Base-by-base conservation (phyloP, 23 tunicate genomes). In the Oikopleura albicans region DNA sequence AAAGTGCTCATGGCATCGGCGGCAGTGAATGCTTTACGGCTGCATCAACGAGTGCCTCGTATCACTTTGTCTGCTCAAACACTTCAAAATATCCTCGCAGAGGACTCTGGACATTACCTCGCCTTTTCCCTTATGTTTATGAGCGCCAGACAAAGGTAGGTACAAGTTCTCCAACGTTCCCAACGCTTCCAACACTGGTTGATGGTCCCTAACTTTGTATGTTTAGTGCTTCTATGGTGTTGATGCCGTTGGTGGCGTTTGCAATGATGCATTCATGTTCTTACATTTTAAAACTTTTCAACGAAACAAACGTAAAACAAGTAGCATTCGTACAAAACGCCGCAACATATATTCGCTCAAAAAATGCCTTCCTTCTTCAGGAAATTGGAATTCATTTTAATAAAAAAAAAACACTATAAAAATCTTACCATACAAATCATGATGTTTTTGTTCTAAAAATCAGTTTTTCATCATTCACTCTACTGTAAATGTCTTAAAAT, bases 41-140 rank as follows among this genome's bases (percentile, higher is more conserved):
- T 71, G 4, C 79, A 71, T 31, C 79, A 71, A 29, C 79, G 79
- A 71, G 37, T 71, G 4, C 36, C 36, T 37, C 36, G 4, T 27
- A 12, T 71, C 4, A 27, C 33, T 16, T 71, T 29, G 4, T 22
- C 4, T 37, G 79, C 79, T 12, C 79, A 71, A 71, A 71, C 79
- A 16, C 37, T 71, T 22, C 79, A 71, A 71, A 71, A 71, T 71
- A 71, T 71, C 2, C 36, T 71, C 34, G 79, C 79, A 37, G 79
- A 71, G 31, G 79, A 71, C 35, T 71, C 79, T 12, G 79, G 79
- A 27, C 79, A 71, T 71, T 71, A 71, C 35, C 79, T 71, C 31
- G 79, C 79, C 2, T 71, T 16, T 71, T 71, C 79, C 34, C 27
- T 71, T 37, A 71, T 71, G 79, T 71, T 71, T 29, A 2, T 71